Base-by-base conservation (phyloP, 2,113 vertebrate species). In the Struthio camelus region DNA sequence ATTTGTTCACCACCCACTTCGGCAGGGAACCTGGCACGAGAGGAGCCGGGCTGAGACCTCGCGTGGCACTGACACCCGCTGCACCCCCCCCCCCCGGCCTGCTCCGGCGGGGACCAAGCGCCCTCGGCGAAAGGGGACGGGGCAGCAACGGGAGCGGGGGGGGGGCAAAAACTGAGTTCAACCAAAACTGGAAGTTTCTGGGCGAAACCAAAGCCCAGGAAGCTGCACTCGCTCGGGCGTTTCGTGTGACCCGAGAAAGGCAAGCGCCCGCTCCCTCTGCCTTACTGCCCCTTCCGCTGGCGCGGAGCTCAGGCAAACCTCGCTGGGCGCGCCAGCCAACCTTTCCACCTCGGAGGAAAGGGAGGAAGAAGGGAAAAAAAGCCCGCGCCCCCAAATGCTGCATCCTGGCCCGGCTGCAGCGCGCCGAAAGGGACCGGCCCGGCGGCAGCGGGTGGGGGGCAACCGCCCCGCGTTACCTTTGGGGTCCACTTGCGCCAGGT, bases 1-100 rank as follows among this genome's bases (percentile, higher is more conserved):
- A 99, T 93, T 99, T 99, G 98, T 99, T 99, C 96, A 99, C 99
- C 86, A 99, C 99, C 99, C 99, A 99, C 95, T 99, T 99, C 30
- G 99, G 99, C 95, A 99, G 98, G 40, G 99, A 99, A 93, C 99
- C 99, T 99, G 93, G 13, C 82, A 64, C 22, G 65, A 69, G 84
- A 54, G 78, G 54, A 65, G 51, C 16, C 71, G 59, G 12, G 14
- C 9, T 76, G 22, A 67, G 83, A 58, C 32, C 15, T 2, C 23
- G 48, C 32, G 59, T 25, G 53, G 53, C 53, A 18, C 11, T 27
- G 42, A 40, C 38, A 34, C 51, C 24, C 58, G 34, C 3, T 12
- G 34, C 11, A 62, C 5, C 4, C 30, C 2, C 7, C n/a, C 42
- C 12, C n/a, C n/a, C n/a, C n/a, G n/a, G n/a, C n/a, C n/a, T n/a